Percentiles rank a stretch among this genome's conserved stretches.
phyloP scores from a whole-genome alignment of 2,888 invertebrate species.

The Parthenolecanium corni region DNA sequence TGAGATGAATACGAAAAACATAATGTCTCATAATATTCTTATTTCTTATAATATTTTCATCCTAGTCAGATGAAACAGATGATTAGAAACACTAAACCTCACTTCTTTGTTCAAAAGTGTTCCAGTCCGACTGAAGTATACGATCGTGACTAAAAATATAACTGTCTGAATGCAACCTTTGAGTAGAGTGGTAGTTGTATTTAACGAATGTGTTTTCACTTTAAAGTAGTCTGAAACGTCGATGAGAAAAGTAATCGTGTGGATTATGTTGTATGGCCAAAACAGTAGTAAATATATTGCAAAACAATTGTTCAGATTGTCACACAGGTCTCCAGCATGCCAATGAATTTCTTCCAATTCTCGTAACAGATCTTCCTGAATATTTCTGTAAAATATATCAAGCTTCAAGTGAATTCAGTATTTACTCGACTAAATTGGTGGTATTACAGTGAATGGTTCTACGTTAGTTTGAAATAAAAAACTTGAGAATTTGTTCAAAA shows the following conservation, averaged over 20 bases:
- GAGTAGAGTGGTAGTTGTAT: background rate
- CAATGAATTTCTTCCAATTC: constrained; percentile 5
- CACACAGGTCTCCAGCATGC: constrained; percentile 6
- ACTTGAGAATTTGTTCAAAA: too few relatives aligned
- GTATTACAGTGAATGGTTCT: too few relatives aligned
- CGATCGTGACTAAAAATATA: background rate
- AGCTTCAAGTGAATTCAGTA: too few relatives aligned
- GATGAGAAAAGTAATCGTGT: constrained; percentile 16
- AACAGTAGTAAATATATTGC: constrained; percentile 9
- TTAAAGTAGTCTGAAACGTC: constrained; percentile 5
- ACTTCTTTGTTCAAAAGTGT: constrained; percentile 18
- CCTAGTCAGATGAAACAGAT: too few relatives aligned
- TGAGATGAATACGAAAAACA: too few relatives aligned
- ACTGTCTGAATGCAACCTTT: background rate
- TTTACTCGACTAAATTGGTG: background rate
- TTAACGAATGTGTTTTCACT: constrained; percentile 1
- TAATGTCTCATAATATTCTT: too few relatives aligned
- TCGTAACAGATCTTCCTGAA: background rate
- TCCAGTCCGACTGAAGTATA: constrained; percentile 9
- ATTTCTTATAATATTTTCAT: too few relatives aligned
- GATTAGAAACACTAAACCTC: too few relatives aligned
- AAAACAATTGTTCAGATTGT: constrained; percentile 12
- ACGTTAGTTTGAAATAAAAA: too few relatives aligned
- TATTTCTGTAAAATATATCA: background rate
- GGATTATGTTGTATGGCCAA: constrained; percentile 23